Percentiles rank a stretch among this genome's conserved stretches.
Evolutionary conservation across 1,140 invertebrate species (phyloP).

Genomic region (Zaprionus taronus): DNA sequence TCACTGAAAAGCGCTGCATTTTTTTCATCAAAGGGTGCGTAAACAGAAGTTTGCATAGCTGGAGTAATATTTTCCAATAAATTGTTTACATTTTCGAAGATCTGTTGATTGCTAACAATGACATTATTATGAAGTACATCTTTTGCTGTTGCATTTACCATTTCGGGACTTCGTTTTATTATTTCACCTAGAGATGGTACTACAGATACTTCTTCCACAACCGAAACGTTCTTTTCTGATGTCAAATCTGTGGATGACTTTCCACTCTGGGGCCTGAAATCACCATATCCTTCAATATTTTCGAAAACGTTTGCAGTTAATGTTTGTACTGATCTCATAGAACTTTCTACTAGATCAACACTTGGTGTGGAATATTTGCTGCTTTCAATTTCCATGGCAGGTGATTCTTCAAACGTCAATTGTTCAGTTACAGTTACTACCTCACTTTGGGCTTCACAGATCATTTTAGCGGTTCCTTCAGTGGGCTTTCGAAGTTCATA

Average conservation of each 20-base stretch:
- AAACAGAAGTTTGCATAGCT: slow-evolving; percentile 44
- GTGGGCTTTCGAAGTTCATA: slow-evolving; percentile 52
- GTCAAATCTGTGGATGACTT: slow-evolving; percentile 19
- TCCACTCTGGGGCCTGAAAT: slow-evolving; percentile 55
- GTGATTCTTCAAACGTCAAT: slow-evolving; percentile 46
- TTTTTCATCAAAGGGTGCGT: slow-evolving; percentile 17
- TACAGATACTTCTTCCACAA: slow-evolving; percentile 87
- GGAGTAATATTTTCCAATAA: slow-evolving; percentile 54
- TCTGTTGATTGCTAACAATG: slow-evolving; percentile 68
- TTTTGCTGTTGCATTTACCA: slow-evolving; percentile 26
- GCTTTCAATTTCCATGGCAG: slow-evolving; percentile 7
- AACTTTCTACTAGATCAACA: slow-evolving; percentile 20
- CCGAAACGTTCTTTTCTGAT: slow-evolving; percentile 83
- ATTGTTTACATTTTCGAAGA: slow-evolving; percentile 64
- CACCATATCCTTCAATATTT: slow-evolving; percentile 59
- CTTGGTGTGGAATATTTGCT: not conserved
- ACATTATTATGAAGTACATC: slow-evolving; percentile 54
- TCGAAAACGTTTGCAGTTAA: slow-evolving; percentile 62
- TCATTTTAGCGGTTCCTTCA: slow-evolving; percentile 43
- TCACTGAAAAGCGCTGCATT: slow-evolving; percentile 45
- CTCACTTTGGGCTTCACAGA: slow-evolving; percentile 27
- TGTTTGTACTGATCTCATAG: slow-evolving; percentile 34
- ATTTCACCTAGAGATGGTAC: slow-evolving; percentile 84
- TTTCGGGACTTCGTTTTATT: slow-evolving; percentile 52
- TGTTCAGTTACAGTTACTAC: slow-evolving; percentile 41